phyloP scores from a whole-genome alignment of 2,888 invertebrate species.

The Ormyrus labotus region DNA sequence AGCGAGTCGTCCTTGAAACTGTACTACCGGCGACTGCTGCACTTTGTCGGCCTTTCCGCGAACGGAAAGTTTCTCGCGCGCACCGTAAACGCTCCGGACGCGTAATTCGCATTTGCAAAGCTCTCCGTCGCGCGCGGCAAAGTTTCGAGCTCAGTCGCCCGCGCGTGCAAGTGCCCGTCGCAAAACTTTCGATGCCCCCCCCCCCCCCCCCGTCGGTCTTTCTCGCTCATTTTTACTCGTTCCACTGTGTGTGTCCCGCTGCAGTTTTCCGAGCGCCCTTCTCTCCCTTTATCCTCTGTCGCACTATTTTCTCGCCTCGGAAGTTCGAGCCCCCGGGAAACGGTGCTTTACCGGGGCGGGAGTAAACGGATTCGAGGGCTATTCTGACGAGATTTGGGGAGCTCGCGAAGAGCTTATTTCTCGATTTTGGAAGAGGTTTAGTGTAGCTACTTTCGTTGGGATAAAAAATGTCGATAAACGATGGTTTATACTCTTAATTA shows the following conservation, averaged over 20 bases:
- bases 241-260: neutral
- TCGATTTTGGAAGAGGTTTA: too few species aligned
- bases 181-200: slow-evolving; percentile 28
- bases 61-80: slow-evolving; percentile 23
- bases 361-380: too few species aligned
- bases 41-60: slow-evolving; percentile 1
- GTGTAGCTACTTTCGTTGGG: too few species aligned
- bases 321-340: neutral
- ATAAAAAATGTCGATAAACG: too few species aligned
- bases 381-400: too few species aligned
- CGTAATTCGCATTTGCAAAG: slow-evolving; percentile 50
- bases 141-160: neutral
- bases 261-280: neutral
- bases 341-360: too few species aligned
- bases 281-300: neutral
- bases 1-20: slow-evolving; percentile 29
- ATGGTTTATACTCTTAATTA: too few species aligned
- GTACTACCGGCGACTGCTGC: neutral
- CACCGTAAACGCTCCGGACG: slow-evolving; percentile 1
- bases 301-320: neutral
- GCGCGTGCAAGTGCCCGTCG: slow-evolving; percentile 1
- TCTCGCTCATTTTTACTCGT: neutral
- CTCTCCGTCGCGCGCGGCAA: neutral
- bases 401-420: too few species aligned
- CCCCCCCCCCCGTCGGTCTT: neutral